A percentile compares a stretch with the other conserved stretches of the same genome.
phyloP scores from a whole-genome alignment of 2,888 invertebrate species.

The Papilio elwesi region DNA sequence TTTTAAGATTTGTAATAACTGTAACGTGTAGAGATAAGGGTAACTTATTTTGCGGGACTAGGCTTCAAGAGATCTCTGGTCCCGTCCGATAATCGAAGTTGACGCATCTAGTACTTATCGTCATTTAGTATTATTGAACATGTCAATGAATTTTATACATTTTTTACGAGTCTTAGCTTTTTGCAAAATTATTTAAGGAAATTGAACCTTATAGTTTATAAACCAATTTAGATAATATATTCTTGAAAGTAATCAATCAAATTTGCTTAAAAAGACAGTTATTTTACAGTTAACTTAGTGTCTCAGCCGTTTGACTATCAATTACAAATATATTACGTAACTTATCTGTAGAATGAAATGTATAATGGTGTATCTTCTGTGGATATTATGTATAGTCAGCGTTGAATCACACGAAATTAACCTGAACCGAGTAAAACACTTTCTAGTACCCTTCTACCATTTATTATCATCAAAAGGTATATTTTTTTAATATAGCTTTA shows the following conservation, averaged over 20 bases:
- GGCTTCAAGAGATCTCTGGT: constrained; percentile 13
- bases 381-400: background rate
- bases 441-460: background rate
- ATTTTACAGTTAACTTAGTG: background rate
- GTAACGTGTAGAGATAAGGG: constrained; percentile 51
- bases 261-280: constrained; percentile 9
- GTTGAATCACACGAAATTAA: background rate
- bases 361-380: background rate
- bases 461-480: too few species aligned
- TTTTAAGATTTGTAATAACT: constrained; percentile 49
- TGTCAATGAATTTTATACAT: constrained; percentile 76
- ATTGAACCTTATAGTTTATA: too few species aligned
- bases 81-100: constrained; percentile 35
- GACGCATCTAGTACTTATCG: constrained; percentile 62
- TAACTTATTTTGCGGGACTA: constrained; percentile 54
- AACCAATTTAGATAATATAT: constrained; percentile 1
- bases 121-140: constrained; percentile 64
- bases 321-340: background rate
- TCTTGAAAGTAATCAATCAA: background rate
- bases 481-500: too few species aligned
- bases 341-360: background rate
- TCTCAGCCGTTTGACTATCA: background rate
- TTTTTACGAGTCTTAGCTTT: constrained; percentile 65
- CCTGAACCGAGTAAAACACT: background rate
- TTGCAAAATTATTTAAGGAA: constrained; percentile 16